Evolutionary conservation across 2,888 invertebrate species (phyloP).

Genomic region (Melangyna quadrimaculata): DNA sequence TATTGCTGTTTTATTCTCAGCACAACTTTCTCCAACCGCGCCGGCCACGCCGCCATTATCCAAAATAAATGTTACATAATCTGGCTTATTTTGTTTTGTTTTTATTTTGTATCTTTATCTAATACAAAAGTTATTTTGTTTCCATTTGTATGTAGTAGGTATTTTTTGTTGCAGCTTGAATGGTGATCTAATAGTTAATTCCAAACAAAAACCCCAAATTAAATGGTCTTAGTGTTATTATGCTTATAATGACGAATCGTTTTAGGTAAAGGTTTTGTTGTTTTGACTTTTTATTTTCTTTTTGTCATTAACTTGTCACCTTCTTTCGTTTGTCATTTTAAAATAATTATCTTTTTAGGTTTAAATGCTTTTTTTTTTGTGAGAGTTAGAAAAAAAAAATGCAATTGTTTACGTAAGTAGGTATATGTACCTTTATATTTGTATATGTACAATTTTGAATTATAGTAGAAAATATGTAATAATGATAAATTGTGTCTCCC

Average conservation of each 20-base stretch:
- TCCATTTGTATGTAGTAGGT: not conserved
- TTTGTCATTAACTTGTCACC: not conserved
- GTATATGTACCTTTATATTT: too few relatives aligned
- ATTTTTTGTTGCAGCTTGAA: constrained; percentile 2
- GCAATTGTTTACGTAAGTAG: too few relatives aligned
- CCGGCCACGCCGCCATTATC: too few relatives aligned
- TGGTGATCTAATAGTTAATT: not conserved
- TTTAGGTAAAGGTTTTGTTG: not conserved
- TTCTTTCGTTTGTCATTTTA: not conserved
- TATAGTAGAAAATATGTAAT: too few relatives aligned
- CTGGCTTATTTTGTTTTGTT: not conserved
- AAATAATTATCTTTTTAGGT: not conserved
- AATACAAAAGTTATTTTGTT: not conserved
- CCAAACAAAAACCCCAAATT: not conserved
- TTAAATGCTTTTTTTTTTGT: not conserved
- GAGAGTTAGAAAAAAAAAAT: not conserved
- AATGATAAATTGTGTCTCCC: too few relatives aligned
- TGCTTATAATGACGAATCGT: not conserved
- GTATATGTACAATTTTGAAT: too few relatives aligned
- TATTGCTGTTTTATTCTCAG: not conserved
- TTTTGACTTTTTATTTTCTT: not conserved
- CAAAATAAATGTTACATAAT: not conserved
- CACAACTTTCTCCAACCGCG: constrained; percentile 12
- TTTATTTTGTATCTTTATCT: not conserved
- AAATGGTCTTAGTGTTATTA: not conserved